A percentile compares a stretch with the other conserved stretches of the same genome.
These are phyloP conservation scores for Kuschelorhynchus macadamiae DNA, from an alignment of 2,888 invertebrate genomes.

Conservation along the genomic window DNA sequence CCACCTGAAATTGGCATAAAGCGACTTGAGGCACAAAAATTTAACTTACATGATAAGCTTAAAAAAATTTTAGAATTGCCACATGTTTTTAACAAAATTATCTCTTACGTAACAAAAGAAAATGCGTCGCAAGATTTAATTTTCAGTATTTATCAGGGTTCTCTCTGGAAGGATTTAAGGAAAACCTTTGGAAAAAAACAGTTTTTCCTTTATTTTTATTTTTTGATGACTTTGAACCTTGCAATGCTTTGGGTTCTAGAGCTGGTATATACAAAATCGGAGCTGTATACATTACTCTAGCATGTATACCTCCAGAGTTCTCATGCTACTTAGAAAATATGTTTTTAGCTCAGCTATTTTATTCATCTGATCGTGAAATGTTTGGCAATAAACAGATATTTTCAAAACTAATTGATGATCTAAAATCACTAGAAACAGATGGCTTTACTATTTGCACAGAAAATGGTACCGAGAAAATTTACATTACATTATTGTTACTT, in stretches of 20 bases:
- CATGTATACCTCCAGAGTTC: slow-evolving; percentile 35
- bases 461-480: too few relatives aligned
- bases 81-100: slow-evolving; percentile 1
- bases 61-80: slow-evolving; percentile 35
- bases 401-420: neutral
- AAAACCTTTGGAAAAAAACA: slow-evolving; percentile 11
- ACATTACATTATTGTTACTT: too few relatives aligned
- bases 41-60: slow-evolving; percentile 18
- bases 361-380: neutral
- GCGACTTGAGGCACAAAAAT: slow-evolving; percentile 1
- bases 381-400: neutral
- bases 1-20: neutral
- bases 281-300: slow-evolving; percentile 24
- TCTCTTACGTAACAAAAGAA: neutral
- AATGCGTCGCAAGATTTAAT: neutral
- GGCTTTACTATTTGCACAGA: too few relatives aligned
- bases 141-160: slow-evolving; percentile 14
- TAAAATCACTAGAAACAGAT: neutral
- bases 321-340: slow-evolving; percentile 33
- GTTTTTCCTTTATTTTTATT: slow-evolving; percentile 23
- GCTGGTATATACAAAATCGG: slow-evolving; percentile 41
- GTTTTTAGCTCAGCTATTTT: slow-evolving; percentile 30
- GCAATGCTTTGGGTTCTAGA: slow-evolving; percentile 34
- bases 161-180: neutral
- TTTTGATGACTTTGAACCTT: slow-evolving; percentile 40